phyloP scores from a whole-genome alignment of 2,797 vertebrate species.

The Antrozous pallidus region DNA sequence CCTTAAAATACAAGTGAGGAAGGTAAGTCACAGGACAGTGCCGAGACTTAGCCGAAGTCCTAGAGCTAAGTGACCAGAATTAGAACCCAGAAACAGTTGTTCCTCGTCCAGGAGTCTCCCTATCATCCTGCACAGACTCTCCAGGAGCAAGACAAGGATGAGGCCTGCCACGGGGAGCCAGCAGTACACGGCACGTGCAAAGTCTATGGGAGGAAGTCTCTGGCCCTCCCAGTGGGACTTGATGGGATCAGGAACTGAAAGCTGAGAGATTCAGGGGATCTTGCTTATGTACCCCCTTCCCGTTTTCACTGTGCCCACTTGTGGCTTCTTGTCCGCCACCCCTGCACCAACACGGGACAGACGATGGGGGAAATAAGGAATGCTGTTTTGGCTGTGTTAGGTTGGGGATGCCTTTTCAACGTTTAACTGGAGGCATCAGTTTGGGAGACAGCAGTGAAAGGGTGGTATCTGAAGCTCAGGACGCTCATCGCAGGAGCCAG shows the following conservation, averaged over 20 bases:
- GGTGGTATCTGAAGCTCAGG: background rate
- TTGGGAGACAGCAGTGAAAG: background rate
- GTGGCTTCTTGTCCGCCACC: background rate
- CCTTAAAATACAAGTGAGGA: background rate
- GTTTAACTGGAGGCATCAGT: background rate
- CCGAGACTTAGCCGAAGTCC: background rate
- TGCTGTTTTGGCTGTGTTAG: background rate
- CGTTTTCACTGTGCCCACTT: background rate
- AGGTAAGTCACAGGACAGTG: background rate
- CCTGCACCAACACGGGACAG: background rate
- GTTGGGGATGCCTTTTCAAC: background rate
- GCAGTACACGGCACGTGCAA: fast-evolving
- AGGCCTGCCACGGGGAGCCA: background rate
- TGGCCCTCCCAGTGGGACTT: background rate
- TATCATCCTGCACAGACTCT: too few species aligned
- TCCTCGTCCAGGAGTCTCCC: background rate
- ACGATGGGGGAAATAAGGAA: background rate
- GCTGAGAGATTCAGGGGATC: background rate
- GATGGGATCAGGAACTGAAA: background rate
- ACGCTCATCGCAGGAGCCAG: background rate
- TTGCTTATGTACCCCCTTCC: background rate
- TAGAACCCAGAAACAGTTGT: background rate
- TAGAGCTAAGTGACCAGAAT: background rate
- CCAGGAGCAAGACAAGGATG: background rate
- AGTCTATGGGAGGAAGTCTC: background rate